phyloP scores from a whole-genome alignment of 2,113 vertebrate species.

The Solea solea region DNA sequence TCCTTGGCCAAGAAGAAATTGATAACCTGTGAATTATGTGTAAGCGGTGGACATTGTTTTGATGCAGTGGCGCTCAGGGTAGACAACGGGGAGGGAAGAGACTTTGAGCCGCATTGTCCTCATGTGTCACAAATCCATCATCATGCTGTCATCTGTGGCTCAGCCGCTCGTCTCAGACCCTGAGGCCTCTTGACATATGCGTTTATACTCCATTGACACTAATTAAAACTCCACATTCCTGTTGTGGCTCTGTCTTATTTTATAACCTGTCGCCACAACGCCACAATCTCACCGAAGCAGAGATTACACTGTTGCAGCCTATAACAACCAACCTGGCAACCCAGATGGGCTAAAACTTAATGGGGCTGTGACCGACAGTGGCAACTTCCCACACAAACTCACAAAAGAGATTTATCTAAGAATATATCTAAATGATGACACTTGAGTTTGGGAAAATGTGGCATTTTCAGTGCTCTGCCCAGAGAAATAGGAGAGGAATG shows the following conservation, averaged over 20 bases:
- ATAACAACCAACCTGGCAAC: conserved; percentile 43
- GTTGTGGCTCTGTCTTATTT: conserved; percentile 4
- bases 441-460: conserved; percentile 10
- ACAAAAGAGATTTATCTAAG: conserved; percentile 22
- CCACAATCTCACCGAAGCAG: too few relatives aligned
- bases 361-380: conserved; percentile 33
- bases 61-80: conserved; percentile 2
- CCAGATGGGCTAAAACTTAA: conserved; percentile 37
- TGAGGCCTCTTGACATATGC: conserved; percentile 10
- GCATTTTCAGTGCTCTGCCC: conserved; percentile 39
- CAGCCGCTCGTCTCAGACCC: conserved; percentile 40
- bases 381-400: neutral
- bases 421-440: conserved; percentile 42
- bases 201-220: conserved; percentile 1
- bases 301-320: neutral
- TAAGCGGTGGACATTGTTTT: neutral
- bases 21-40: too few relatives aligned
- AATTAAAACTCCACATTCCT: conserved; percentile 29
- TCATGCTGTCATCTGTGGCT: conserved; percentile 47
- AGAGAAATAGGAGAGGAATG: conserved; percentile 22
- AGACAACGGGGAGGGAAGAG: neutral
- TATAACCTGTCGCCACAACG: neutral
- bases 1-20: too few relatives aligned
- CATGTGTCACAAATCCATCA: conserved; percentile 48
- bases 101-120: conserved; percentile 20